Evolutionary conservation across 2,113 vertebrate species (phyloP).

Genomic region (Trinectes maculatus): DNA sequence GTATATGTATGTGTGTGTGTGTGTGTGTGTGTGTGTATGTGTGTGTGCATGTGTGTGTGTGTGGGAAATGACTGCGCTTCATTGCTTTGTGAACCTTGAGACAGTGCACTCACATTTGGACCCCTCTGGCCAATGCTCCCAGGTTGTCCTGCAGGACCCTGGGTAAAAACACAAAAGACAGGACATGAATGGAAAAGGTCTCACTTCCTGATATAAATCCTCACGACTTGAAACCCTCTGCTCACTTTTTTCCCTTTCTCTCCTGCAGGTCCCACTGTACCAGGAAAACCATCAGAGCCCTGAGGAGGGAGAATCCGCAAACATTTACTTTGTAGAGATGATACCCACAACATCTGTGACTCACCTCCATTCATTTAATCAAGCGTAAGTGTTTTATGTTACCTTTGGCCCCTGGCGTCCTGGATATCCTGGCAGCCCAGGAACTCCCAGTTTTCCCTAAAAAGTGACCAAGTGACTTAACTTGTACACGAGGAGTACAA

Average conservation of each 20-base stretch:
- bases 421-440: constrained; percentile 93
- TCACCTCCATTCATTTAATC: neutral
- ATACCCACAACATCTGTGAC: neutral
- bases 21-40: no score
- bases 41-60: no score
- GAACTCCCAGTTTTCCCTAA: constrained; percentile 96
- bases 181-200: neutral
- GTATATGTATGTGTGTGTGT: no score
- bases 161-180: constrained; percentile 21
- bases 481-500: neutral
- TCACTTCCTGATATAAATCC: neutral
- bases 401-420: constrained; percentile 95
- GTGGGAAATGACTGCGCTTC: neutral
- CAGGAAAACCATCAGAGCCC: constrained; percentile 93
- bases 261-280: constrained; percentile 84
- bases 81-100: neutral
- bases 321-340: neutral
- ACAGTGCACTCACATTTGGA: constrained; percentile 87
- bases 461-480: neutral
- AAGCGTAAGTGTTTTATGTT: constrained; percentile 7
- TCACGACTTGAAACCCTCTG: neutral
- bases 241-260: constrained; percentile 96
- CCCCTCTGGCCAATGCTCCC: constrained; percentile 92
- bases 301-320: constrained; percentile 60
- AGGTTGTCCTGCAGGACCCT: constrained; percentile 92